A percentile compares a stretch with the other conserved stretches of the same genome.
Evolutionary conservation across 2,113 vertebrate species (phyloP).

Genomic region (Ptychochromis oligacanthus): DNA sequence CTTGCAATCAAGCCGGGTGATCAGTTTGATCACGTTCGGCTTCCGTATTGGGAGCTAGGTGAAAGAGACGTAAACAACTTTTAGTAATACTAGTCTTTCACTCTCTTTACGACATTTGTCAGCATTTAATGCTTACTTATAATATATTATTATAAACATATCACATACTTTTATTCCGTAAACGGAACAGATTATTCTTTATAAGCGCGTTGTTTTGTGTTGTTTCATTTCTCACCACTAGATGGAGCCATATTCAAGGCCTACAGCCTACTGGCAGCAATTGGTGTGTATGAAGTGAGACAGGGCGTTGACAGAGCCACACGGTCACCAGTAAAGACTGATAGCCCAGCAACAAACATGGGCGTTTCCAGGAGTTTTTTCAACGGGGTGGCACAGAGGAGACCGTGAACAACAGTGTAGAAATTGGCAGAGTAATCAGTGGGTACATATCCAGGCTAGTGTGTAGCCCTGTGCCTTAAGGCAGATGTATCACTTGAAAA

Average conservation of each 20-base stretch:
- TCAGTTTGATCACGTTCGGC: slow-evolving; percentile 58
- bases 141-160: neutral
- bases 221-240: slow-evolving; percentile 40
- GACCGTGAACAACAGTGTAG: neutral
- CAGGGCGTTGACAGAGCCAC: slow-evolving; percentile 18
- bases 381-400: neutral
- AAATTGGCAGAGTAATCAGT: neutral
- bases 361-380: neutral
- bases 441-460: neutral
- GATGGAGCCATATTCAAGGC: slow-evolving; percentile 51
- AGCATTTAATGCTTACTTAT: neutral
- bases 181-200: neutral
- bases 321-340: neutral
- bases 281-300: neutral
- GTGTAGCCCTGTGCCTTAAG: neutral
- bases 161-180: neutral
- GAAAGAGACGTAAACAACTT: neutral
- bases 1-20: slow-evolving; percentile 73
- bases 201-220: neutral
- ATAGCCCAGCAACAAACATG: neutral
- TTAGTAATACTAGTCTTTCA: neutral
- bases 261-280: neutral
- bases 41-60: slow-evolving; percentile 59
- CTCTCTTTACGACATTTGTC: neutral
- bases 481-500: neutral